Base-by-base conservation (phyloP, 2,113 vertebrate species). In the Nothocercus nigrocapillus region DNA sequence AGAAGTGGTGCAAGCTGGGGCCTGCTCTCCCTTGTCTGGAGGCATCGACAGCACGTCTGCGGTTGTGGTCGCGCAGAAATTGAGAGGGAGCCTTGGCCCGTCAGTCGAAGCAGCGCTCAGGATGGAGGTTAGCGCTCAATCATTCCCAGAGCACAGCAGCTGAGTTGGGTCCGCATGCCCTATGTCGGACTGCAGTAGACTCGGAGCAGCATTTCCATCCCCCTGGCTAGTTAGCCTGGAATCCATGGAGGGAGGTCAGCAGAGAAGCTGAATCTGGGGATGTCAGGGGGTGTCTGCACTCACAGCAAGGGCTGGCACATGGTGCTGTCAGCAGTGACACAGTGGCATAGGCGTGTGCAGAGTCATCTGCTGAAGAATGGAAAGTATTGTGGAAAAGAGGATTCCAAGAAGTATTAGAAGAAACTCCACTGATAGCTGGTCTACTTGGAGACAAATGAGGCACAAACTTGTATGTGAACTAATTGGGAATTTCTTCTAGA, bases 1-100 rank as follows among this genome's bases (percentile, higher is more conserved):
- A 97, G 94, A 96, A 92, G 90, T 73, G 76, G 70, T 1, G 0
- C 97, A 96, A 94, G 97, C 95, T 73, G 80, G 70, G 93, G 90
- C 97, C 95, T 97, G 97, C 95, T 97, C 75, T 69, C 82, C 91
- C 79, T 80, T 95, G 85, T 97, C 96, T 91, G 85, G 95, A 97
- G 95, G 95, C 75, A 5, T 93, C 74, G 34, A 72, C 96, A 96
- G 92, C 42, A 28, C 95, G 90, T 45, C 86, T 96, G 96, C 95
- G 93, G 97, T 96, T 97, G 96, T 96, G 95, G 97, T 94, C 27
- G 4, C n/a, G 68, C 76, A 85, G 67, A n/a, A 80, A 62, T 4
- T 2, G 88, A 87, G 89, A 83, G 61, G 47, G 49, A 90, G 85
- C 51, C 64, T 80, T 86, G 32, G 77, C 34, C 80, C 88, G 88